Evolutionary conservation across 2,888 invertebrate genomes (phyloP).

Genomic region (Ormia ochracea): DNA sequence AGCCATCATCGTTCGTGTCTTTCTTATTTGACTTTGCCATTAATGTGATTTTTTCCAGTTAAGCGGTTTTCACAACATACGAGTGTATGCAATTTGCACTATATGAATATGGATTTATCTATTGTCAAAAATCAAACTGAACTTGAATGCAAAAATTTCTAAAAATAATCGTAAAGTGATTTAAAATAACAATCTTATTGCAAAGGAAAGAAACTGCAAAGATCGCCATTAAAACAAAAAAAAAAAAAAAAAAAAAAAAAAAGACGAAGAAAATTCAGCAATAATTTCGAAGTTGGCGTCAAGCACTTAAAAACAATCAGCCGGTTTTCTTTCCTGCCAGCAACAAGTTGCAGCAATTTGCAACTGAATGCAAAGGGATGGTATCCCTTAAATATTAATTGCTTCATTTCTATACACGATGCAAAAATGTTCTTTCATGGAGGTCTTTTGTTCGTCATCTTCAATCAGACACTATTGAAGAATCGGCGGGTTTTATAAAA

Average conservation of each 20-base stretch:
- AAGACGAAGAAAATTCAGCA: too few species aligned
- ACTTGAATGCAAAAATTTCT: conserved; percentile 30
- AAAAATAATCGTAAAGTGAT: background rate
- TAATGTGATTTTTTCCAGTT: conserved; percentile 16
- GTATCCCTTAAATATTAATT: background rate
- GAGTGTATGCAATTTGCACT: background rate
- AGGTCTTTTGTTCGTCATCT: background rate
- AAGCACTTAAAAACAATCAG: background rate
- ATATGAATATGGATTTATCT: conserved; percentile 30
- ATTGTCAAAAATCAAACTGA: conserved; percentile 10
- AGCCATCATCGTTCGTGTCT: conserved; percentile 11
- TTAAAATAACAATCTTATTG: background rate
- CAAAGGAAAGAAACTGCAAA: background rate
- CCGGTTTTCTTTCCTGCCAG: background rate
- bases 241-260: too few species aligned
- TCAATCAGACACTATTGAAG: too few species aligned
- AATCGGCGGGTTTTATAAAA: too few species aligned
- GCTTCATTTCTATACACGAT: background rate
- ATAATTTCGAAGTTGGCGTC: conserved; percentile 23
- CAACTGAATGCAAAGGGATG: background rate
- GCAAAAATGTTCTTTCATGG: background rate
- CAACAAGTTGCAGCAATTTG: conserved; percentile 12
- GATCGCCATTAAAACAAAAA: background rate
- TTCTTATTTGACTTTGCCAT: background rate
- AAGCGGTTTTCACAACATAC: too few species aligned